Base-by-base conservation (phyloP, 1,140 invertebrate genomes). In the Neoseiulus cucumeris region DNA sequence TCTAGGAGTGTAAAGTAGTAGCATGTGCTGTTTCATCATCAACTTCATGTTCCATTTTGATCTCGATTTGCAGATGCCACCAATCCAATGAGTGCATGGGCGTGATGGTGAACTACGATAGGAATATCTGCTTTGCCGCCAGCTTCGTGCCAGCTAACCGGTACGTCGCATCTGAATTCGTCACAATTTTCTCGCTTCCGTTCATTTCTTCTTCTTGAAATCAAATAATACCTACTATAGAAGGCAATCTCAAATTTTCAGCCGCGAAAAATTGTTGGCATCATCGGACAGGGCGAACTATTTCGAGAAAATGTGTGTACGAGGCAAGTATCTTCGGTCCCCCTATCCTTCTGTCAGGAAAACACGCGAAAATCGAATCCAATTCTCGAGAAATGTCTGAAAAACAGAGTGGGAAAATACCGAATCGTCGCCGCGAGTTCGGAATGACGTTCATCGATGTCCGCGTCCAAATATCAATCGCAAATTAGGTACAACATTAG, bases 281-380 rank as follows among this genome's bases (percentile, higher is more conserved):
- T 68, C 69, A 2, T 47, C 65, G 14, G 71, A 73, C n/a, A 64
- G 67, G 7, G 70, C 70, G 2, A 68, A 65, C 44, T 72, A 71
- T 42, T 73, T 70, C 29, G 72, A 73, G 33, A 73, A 73, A 44
- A 71, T 71, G 17, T 71, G 70, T 30, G 29, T 71, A 14, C 18
- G 65, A 65, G 70, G 70, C 70, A 51, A 47, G 44, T 66, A 12
- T 45, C 18, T 30, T 39, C 9, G 4, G 33, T 9, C 4, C 33
- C 33, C 33, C 4, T 39, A 9, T 39, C 33, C 9, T 39, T 4
- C 33, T 4, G 9, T 9, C 33, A 9, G 33, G 33, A 39, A 4
- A 9, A 39, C 33, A 39, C 9, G 33, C 33, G 9, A 39, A 39
- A 39, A 39, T 6, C 33, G 4, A 9, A 6, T 4, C 9, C 4